Conservation (phyloP, 2,113 vertebrate genomes). For the human (Homo sapiens) region GRCh38 chr21:26738001-26738500, state of each 20-base stretch:
- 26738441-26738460: background rate
- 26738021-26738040: background rate
- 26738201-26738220: background rate
- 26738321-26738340: background rate
- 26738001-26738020: background rate
- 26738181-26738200: background rate
- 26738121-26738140: no score
- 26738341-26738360: background rate
- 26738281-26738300: background rate
- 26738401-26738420: background rate
- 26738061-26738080: no score
- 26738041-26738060: background rate
- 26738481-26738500: background rate
- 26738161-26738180: no score
- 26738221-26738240: background rate
- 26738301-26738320: background rate
- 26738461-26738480: background rate
- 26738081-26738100: no score
- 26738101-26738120: no score
- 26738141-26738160: no score
- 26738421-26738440: no score
- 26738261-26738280: background rate
- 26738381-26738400: background rate
- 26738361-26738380: background rate
- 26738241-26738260: background rate